These are phyloP conservation scores for Chiloscyllium punctatum DNA, from an alignment of 2,797 vertebrate species.

Conservation along the genomic window DNA sequence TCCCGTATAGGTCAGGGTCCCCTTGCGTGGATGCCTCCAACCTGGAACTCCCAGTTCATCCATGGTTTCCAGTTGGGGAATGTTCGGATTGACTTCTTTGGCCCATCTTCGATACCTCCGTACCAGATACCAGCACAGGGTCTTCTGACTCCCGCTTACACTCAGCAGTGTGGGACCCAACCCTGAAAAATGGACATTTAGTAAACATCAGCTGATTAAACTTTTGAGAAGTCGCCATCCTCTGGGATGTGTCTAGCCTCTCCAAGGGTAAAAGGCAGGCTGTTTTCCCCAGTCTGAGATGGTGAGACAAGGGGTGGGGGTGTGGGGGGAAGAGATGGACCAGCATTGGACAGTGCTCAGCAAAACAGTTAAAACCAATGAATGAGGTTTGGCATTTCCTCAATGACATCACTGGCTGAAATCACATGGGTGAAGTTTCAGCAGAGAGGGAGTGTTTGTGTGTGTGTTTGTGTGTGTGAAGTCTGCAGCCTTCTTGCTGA, in stretches of 20 bases:
- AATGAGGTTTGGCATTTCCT: not conserved
- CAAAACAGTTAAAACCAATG: not conserved
- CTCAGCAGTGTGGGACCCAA: not conserved
- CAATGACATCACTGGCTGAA: constrained; percentile 17
- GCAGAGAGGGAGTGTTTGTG: not conserved
- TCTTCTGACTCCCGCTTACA: not conserved
- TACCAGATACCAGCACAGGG: not conserved
- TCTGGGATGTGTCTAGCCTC: too few species aligned
- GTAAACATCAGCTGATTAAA: not conserved
- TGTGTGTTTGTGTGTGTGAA: not conserved
- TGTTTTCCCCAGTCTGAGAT: not conserved
- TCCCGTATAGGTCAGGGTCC: too few species aligned
- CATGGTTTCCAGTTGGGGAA: too few species aligned
- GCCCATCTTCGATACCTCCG: not conserved
- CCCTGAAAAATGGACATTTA: not conserved
- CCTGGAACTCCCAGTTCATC: too few species aligned
- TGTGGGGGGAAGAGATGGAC: not conserved
- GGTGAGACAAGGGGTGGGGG: not conserved
- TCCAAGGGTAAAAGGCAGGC: not conserved
- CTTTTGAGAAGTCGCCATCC: fast-evolving
- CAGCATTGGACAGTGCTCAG: not conserved
- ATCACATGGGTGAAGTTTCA: constrained; percentile 10
- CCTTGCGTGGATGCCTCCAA: too few species aligned
- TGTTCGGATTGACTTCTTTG: too few species aligned
- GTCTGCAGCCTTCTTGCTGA: not conserved